Percentiles rank a stretch among this genome's conserved stretches.
phyloP scores from a whole-genome alignment of 1,140 invertebrate species.

The Ladona fulva region DNA sequence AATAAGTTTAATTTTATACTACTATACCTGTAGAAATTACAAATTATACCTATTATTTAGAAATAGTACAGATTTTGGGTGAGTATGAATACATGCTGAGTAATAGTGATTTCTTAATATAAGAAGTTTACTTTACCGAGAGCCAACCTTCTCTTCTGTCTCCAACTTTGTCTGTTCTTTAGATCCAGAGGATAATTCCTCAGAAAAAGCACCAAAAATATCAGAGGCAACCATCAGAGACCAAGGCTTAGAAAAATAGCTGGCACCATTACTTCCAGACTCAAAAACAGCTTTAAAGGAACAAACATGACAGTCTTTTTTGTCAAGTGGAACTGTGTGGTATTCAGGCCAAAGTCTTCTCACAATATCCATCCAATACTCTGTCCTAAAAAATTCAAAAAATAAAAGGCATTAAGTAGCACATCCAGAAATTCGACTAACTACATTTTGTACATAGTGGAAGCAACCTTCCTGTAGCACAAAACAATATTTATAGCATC shows the following conservation, averaged over 20 bases:
- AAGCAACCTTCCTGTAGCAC: too few species aligned
- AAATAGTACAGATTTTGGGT: too few species aligned
- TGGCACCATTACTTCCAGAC: constrained; percentile 58
- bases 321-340: constrained; percentile 59
- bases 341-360: constrained; percentile 67
- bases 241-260: constrained; percentile 70
- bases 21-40: too few species aligned
- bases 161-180: constrained; percentile 20
- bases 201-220: constrained; percentile 72
- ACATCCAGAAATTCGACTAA: too few species aligned
- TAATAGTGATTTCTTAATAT: too few species aligned
- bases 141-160: constrained; percentile 20
- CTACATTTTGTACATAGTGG: too few species aligned
- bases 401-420: background rate
- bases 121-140: background rate
- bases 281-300: constrained; percentile 62
- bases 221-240: constrained; percentile 84
- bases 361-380: constrained; percentile 70
- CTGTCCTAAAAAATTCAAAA: constrained; percentile 33
- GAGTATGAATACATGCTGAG: too few species aligned
- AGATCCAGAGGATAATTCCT: constrained; percentile 38
- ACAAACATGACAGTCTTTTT: constrained; percentile 68
- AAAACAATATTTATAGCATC: too few species aligned
- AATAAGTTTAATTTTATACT: too few species aligned
- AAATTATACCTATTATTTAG: too few species aligned